A percentile compares a stretch with the other conserved stretches of the same genome.
phyloP scores from a whole-genome alignment of 2,797 vertebrate genomes.

The Graptemys geographica region DNA sequence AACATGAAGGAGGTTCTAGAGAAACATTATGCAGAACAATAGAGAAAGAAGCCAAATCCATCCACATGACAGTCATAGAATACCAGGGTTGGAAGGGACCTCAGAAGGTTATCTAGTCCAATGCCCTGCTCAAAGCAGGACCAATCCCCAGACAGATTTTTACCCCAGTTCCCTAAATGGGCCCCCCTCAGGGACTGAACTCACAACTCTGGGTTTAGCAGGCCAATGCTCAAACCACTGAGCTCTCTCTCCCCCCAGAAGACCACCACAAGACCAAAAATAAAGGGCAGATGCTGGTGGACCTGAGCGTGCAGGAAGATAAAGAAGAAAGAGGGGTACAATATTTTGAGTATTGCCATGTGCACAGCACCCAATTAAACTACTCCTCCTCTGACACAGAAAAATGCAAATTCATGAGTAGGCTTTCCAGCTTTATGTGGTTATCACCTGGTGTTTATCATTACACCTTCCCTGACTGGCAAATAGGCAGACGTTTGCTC shows the following conservation, averaged over 20 bases:
- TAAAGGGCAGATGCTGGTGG: background rate
- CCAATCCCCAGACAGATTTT: too few species aligned
- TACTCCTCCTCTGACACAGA: background rate
- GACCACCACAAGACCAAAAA: background rate
- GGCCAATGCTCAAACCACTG: too few species aligned
- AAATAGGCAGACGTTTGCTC: slow-evolving; percentile 2
- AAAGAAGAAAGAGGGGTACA: background rate
- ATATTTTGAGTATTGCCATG: background rate
- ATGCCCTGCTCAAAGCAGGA: too few species aligned
- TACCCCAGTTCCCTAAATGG: too few species aligned
- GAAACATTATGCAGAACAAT: background rate
- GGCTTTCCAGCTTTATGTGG: slow-evolving; percentile 60
- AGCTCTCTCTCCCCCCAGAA: too few species aligned
- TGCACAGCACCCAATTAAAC: background rate
- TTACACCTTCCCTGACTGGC: slow-evolving; percentile 67
- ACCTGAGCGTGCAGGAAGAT: background rate
- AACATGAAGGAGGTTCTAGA: background rate
- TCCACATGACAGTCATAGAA: background rate
- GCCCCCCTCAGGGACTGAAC: too few species aligned
- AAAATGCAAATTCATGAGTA: slow-evolving; percentile 30
- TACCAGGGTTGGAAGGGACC: too few species aligned
- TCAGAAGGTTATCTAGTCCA: too few species aligned
- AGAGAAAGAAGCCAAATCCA: background rate
- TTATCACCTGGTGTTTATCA: slow-evolving; percentile 54
- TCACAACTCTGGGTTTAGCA: too few species aligned